A percentile compares a stretch with the other conserved stretches of the same genome.
phyloP scores from a whole-genome alignment of 2,888 invertebrate species.

The Incurvaria masculella region DNA sequence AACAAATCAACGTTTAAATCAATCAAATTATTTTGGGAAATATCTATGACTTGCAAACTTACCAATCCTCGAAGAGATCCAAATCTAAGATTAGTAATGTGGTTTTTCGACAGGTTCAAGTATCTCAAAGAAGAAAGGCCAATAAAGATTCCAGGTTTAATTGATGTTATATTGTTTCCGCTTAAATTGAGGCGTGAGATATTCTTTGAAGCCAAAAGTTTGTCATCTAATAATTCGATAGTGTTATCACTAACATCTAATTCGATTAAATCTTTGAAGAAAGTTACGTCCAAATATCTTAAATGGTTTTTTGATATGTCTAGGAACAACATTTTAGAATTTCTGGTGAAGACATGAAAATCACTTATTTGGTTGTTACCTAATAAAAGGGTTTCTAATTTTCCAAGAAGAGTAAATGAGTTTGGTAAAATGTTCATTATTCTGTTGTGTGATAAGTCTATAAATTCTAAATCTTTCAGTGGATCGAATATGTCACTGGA shows the following conservation, averaged over 20 bases:
- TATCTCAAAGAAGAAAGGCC: background rate
- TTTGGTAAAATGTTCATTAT: background rate
- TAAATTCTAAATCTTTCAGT: background rate
- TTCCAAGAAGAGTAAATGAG: background rate
- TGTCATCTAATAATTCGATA: background rate
- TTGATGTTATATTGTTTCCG: background rate
- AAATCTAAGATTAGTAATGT: background rate
- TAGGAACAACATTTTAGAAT: background rate
- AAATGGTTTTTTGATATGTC: background rate
- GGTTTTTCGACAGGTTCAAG: background rate
- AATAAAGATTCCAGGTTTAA: background rate
- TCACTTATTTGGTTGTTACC: background rate
- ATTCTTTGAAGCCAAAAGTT: background rate
- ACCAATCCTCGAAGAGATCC: background rate
- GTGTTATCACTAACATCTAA: background rate
- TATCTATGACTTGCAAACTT: background rate
- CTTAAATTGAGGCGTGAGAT: background rate
- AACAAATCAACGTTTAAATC: background rate
- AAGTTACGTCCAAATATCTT: background rate
- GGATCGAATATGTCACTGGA: background rate
- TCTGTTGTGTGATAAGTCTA: background rate
- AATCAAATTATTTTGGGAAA: background rate
- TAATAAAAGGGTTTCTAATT: background rate
- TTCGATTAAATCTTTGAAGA: background rate
- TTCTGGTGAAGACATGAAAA: background rate